Evolutionary conservation across 1,140 invertebrate species (phyloP).

Genomic region (Drosophila tani): DNA sequence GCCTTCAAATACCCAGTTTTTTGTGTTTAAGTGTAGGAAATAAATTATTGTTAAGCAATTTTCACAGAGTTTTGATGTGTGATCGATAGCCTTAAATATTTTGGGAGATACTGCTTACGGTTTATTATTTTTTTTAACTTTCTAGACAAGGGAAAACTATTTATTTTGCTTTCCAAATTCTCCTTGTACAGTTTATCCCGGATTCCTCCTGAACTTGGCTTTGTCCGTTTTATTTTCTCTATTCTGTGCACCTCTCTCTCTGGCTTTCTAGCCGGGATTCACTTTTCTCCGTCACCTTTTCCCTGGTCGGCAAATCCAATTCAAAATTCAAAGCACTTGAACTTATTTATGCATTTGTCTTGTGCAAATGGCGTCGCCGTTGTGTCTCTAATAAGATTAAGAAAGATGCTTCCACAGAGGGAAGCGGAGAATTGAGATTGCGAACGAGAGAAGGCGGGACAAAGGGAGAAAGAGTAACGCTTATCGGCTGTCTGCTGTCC

Average conservation of each 20-base stretch:
- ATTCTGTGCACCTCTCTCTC: background rate
- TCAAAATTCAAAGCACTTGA: conserved; percentile 76
- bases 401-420: conserved; percentile 40
- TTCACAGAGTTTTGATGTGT: background rate
- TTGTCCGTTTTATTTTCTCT: background rate
- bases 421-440: conserved; percentile 9
- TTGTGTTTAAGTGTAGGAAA: background rate
- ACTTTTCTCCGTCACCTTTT: background rate
- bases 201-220: background rate
- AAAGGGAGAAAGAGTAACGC: conserved; percentile 12
- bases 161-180: background rate
- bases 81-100: no score
- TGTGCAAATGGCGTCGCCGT: conserved; percentile 70
- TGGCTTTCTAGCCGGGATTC: no score
- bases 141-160: no score
- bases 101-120: no score
- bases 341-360: conserved; percentile 81
- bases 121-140: no score
- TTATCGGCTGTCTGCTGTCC: conserved; percentile 49
- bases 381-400: conserved; percentile 64
- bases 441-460: background rate
- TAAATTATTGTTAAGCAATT: background rate
- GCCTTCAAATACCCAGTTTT: no score
- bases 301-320: conserved; percentile 58
- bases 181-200: background rate